A percentile compares a stretch with the other conserved stretches of the same genome.
phyloP scores from a whole-genome alignment of 2,797 vertebrate species.

The Halcyon chelicuti region DNA sequence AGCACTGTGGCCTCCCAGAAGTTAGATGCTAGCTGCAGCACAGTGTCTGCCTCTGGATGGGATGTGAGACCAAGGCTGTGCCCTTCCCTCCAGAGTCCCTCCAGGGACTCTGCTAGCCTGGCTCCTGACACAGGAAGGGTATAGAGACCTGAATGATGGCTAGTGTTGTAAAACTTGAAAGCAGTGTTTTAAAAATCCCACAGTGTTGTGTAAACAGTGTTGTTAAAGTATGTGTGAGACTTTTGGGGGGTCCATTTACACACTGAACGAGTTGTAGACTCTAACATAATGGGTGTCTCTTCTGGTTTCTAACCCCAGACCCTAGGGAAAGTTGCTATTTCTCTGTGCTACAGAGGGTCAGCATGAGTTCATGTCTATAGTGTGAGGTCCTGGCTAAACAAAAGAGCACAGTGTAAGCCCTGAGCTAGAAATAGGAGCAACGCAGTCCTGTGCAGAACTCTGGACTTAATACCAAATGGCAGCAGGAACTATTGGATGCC shows the following conservation, averaged over 20 bases:
- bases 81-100: background rate
- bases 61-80: background rate
- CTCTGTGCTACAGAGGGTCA: background rate
- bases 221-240: background rate
- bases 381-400: conserved; percentile 20
- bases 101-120: background rate
- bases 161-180: background rate
- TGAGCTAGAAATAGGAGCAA: background rate
- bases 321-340: background rate
- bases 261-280: background rate
- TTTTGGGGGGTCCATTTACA: background rate
- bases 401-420: conserved; percentile 14
- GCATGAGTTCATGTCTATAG: background rate
- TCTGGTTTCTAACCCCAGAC: background rate
- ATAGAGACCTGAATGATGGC: conserved; percentile 1
- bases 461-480: background rate
- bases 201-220: background rate
- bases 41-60: background rate
- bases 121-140: background rate
- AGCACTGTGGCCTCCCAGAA: background rate
- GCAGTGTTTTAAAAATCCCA: background rate
- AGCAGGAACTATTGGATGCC: background rate
- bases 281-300: background rate
- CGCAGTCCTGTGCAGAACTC: background rate
- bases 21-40: background rate